Evolutionary conservation across 2,113 vertebrate species (phyloP).

Genomic region (Bettongia penicillata): DNA sequence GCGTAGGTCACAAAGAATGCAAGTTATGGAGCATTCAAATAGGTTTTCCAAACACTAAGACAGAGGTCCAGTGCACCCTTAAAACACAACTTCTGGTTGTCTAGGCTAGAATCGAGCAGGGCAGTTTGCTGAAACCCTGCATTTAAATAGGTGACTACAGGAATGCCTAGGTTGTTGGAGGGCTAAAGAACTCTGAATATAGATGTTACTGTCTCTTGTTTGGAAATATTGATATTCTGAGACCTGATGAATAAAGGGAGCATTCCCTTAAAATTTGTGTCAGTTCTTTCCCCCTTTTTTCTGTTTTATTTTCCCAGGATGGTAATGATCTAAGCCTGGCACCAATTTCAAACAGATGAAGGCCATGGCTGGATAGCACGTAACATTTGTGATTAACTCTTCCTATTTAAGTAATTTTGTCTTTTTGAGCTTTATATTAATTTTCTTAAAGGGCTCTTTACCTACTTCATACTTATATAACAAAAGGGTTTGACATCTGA

Average conservation of each 20-base stretch:
- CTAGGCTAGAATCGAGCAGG: not conserved
- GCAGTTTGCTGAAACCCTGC: not conserved
- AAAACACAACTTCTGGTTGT: constrained; percentile 13
- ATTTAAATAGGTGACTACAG: not conserved
- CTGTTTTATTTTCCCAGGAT: constrained; percentile 13
- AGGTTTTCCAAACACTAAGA: constrained; percentile 34
- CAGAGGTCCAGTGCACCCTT: not conserved
- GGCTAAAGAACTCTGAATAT: not conserved
- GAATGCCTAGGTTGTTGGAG: not conserved
- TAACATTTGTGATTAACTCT: not conserved
- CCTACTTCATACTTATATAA: not conserved
- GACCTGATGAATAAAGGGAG: not conserved
- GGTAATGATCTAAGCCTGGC: not conserved
- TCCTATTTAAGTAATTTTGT: constrained; percentile 27
- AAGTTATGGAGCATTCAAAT: constrained; percentile 14
- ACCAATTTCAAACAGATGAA: constrained; percentile 27
- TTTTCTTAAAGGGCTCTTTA: constrained; percentile 25
- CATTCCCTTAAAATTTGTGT: not conserved
- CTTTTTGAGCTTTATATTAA: not conserved
- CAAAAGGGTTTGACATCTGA: not conserved
- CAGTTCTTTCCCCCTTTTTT: not conserved
- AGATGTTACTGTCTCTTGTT: not conserved
- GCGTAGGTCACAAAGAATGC: not conserved
- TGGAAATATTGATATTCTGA: not conserved
- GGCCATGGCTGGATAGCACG: not conserved